Evolutionary conservation across 1,140 invertebrate species (phyloP), one percentile per base, ranked within the genome.

Genomic region (Ceratina japonica): DNA sequence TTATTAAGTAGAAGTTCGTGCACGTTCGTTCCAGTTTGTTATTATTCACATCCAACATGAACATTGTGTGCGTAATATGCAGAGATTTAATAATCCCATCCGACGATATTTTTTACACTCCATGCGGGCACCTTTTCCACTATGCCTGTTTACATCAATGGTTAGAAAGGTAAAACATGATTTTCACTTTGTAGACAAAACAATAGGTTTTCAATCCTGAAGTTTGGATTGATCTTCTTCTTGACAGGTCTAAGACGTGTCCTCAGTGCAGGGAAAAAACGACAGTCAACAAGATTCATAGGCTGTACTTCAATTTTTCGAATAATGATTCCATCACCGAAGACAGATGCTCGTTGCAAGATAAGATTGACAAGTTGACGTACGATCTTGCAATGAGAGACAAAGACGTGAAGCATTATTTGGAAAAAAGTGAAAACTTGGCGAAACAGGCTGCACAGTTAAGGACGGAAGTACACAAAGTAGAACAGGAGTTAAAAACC

Each of bases 61-160:
- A 95, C 93, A 92, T 95, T 77, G 90, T 93, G 72, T 96, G 95
- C 89, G 92, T 94, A 22, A 96, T 96, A 87, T 96, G 95, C 87
- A 94, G 94, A 79, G 95, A 95, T 84, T 89, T 95, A 49, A 92
- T 96, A 65, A 89, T 90, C 24, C 93, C 94, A 27, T 90, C 92
- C 2, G 93, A 94, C 75, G 94, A 94, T 77, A 93, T 95, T 12
- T 93, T 93, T 84, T 89, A 91, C 20, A 95, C 95, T 15, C 91
- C 92, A 66, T 96, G 95, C 91, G 95, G 95, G 16, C 95, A 96
- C 88, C 89, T 96, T 82, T 96, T 96, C 83, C 95, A 96, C 83
- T 92, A 93, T 80, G 75, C 85, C 0, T 96, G 95, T 82, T 88
- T 96, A 3, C 89, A 91, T 22, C 93, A 95, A 82, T 96, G 95